phyloP scores from a whole-genome alignment of 2,797 vertebrate genomes.

The Pseudochirops corinnae region DNA sequence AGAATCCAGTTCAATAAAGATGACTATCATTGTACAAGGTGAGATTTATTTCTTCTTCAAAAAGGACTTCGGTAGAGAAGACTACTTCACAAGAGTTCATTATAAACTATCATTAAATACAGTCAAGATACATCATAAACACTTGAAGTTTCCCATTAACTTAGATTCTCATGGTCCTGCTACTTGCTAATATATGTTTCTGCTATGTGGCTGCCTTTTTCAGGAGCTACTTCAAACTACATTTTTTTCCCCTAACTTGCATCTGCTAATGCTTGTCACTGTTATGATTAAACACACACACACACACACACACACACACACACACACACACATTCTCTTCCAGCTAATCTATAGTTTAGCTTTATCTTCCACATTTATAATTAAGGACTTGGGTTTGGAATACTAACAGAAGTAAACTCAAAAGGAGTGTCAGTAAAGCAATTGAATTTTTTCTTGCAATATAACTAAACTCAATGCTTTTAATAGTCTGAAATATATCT shows the following conservation, averaged over 20 bases:
- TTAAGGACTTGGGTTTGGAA: background rate
- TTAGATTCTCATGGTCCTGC: background rate
- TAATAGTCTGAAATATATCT: background rate
- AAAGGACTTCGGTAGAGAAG: background rate
- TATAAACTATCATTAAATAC: constrained; percentile 12
- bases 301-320: too few relatives aligned
- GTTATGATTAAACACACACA: too few relatives aligned
- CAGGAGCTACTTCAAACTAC: background rate
- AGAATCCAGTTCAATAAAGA: background rate
- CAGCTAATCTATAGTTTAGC: background rate
- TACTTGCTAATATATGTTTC: constrained; percentile 11
- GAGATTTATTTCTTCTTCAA: constrained; percentile 41
- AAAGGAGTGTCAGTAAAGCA: background rate
- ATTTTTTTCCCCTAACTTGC: background rate
- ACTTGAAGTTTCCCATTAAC: background rate
- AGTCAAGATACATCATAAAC: background rate
- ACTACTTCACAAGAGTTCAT: background rate
- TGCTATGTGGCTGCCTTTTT: background rate
- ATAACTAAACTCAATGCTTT: background rate
- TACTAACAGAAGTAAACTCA: background rate
- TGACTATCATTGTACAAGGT: background rate
- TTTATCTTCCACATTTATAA: background rate
- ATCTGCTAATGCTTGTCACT: constrained; percentile 1
- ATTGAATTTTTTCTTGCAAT: background rate
- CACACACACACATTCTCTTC: background rate